Evolutionary conservation across 2,113 vertebrate genomes (phyloP).

Genomic region (Prolemur simus): DNA sequence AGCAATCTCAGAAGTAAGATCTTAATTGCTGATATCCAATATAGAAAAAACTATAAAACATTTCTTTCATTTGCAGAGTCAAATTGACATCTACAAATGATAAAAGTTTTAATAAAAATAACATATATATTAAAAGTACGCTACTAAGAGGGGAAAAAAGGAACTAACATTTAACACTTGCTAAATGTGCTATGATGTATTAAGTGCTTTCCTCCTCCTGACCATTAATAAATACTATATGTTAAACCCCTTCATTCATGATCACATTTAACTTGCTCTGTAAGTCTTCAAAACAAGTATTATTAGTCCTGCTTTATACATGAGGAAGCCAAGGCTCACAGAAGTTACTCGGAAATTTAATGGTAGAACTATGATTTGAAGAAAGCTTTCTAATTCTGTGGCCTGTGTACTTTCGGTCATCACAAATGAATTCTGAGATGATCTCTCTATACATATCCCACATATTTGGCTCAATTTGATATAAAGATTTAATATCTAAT

Average conservation of each 20-base stretch:
- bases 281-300: constrained; percentile 27
- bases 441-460: neutral
- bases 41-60: neutral
- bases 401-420: neutral
- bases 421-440: constrained; percentile 28
- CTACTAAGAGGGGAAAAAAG: constrained; percentile 44
- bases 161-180: neutral
- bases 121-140: neutral
- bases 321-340: constrained; percentile 41
- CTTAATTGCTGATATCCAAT: neutral
- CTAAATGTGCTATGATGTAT: neutral
- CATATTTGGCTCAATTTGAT: constrained; percentile 20
- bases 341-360: neutral
- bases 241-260: neutral
- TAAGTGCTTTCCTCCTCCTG: neutral
- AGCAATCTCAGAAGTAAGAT: neutral
- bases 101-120: constrained; percentile 36
- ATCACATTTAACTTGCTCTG: constrained; percentile 21
- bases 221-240: neutral
- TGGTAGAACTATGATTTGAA: constrained; percentile 28
- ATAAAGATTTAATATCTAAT: neutral
- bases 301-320: neutral
- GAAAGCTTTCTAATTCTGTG: neutral
- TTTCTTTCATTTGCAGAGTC: constrained; percentile 10
- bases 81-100: constrained; percentile 7